Base-by-base conservation (phyloP, 1,140 invertebrate genomes). In the Drosophila nebulosa region DNA sequence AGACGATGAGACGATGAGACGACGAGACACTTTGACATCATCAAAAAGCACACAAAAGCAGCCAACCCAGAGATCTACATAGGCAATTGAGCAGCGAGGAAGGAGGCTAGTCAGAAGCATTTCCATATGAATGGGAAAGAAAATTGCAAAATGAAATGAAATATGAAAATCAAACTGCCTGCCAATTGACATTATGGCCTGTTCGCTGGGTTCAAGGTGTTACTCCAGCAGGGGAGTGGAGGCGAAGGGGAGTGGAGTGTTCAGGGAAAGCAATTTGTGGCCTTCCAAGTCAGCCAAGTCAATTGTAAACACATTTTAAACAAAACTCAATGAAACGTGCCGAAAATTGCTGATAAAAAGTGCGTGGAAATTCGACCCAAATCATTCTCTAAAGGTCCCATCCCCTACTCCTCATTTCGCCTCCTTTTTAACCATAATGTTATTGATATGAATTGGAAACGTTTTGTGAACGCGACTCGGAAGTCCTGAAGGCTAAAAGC, bases 231-330 rank as follows among this genome's bases (percentile, higher is more conserved):
- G 1, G 3, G 7, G 0, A 46, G 39, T 3, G 16, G 12, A 12
- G 10, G 1, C 6, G 35, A 0, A 10, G 26, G 56, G 63, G 68
- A 55, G 74, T 21, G 50, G 59, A 32, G n/a, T n/a, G n/a, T n/a
- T n/a, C n/a, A 46, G 26, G 60, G 57, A 78, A 79, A 63, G 56
- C 70, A 66, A 70, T 79, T 74, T 52, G 14, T 22, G 18, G 18
- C 39, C 52, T 24, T 24, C 21, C 30, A 32, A 59, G 64, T 22
- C n/a, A 32, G 12, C 24, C 50, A 60, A 77, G 72, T 79, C 83
- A 88, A 83, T 83, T 88, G 84, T 89, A 89, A 79, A 88, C 69
- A 68, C 75, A 88, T 88, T 79, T 83, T 89, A 88, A 83, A 79
- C 83, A 88, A 83, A 88, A 88, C 79, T 73, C 83, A 88, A 60